Evolutionary conservation across 2,797 vertebrate genomes (phyloP), one percentile per base, ranked within the genome.

Genomic region (Helicolenus hilgendorfi): DNA sequence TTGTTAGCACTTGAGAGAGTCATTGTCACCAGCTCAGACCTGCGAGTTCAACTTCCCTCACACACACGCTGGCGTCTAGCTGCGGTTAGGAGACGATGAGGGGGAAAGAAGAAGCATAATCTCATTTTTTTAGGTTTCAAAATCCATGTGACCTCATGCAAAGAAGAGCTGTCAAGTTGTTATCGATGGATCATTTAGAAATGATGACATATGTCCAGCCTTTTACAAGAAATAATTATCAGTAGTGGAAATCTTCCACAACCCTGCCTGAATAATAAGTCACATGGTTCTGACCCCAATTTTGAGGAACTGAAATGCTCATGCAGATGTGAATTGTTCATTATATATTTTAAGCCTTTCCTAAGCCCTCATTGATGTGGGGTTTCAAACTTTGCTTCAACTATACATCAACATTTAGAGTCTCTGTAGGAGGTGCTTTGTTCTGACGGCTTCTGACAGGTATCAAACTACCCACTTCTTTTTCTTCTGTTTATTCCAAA

Each of bases 1-100:
- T 69, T 78, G 76, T 92, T 79, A 82, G 88, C 83, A 86, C 85
- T 89, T 56, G 63, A 89, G 72, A 83, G 73, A 90, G 83, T 92
- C 84, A 35, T 36, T 88, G 82, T 78, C 79, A 73, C 41, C 80
- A 27, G 85, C 73, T 35, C 77, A 63, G 64, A 86, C 72, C 88
- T 24, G 65, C 5, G 13, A 86, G 56, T 84, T 79, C 22, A 68
- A 35, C 29, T 35, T 75, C 5, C 24, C 75, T 49, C 26, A 35
- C 31, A 62, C 33, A 82, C 33, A 82, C n/a, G 2, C 71, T 2
- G 77, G 27, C 22, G 2, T 41, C 22, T 1, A 14, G 71, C 31
- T 65, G n/a, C 60, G 14, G 72, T 15, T 81, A 63, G 10, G 49
- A 35, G 14, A 64, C 2, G 33, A 38, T 4, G 41, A 41, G 13